Conservation (phyloP, 37 sponge, comb jelly and placozoan genomes). For the Petrosia ficiformis region DNA sequence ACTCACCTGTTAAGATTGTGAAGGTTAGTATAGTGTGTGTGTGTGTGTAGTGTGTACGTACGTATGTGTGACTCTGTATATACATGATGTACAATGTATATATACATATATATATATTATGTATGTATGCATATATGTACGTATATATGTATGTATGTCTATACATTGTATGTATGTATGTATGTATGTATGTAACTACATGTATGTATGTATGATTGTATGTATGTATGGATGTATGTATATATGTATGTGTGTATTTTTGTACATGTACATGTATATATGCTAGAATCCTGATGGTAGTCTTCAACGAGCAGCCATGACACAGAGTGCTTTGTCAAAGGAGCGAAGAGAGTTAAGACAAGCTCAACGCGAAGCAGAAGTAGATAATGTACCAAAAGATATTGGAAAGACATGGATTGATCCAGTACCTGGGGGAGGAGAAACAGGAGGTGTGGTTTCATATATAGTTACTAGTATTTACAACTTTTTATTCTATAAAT, state of each 20-base stretch:
- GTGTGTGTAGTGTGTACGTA: too few species aligned
- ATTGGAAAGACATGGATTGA: slow-evolving; percentile 89
- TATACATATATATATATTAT: too few species aligned
- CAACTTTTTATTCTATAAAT: neutral
- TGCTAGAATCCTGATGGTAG: slow-evolving; percentile 95
- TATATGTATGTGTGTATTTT: too few species aligned
- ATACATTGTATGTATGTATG: too few species aligned
- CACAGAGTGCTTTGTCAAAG: slow-evolving; percentile 97
- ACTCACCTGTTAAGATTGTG: slow-evolving; percentile 91
- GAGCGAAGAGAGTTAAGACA: slow-evolving; percentile 90
- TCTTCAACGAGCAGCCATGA: slow-evolving; percentile 94
- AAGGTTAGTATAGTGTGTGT: slow-evolving; percentile 76
- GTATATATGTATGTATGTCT: too few species aligned
- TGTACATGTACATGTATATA: neutral
- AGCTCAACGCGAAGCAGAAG: slow-evolving; percentile 80
- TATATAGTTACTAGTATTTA: neutral
- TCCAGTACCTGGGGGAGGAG: slow-evolving; percentile 72
- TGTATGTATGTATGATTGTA: too few species aligned
- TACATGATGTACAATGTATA: too few species aligned
- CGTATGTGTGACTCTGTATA: too few species aligned
- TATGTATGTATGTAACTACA: too few species aligned
- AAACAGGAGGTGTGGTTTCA: slow-evolving; percentile 10
- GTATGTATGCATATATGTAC: neutral
- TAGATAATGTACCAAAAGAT: slow-evolving; percentile 83
- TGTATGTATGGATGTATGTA: too few species aligned